These are phyloP conservation scores for Sternarchorhynchus goeldii DNA, from an alignment of 2,797 vertebrate species.

Conservation along the genomic window DNA sequence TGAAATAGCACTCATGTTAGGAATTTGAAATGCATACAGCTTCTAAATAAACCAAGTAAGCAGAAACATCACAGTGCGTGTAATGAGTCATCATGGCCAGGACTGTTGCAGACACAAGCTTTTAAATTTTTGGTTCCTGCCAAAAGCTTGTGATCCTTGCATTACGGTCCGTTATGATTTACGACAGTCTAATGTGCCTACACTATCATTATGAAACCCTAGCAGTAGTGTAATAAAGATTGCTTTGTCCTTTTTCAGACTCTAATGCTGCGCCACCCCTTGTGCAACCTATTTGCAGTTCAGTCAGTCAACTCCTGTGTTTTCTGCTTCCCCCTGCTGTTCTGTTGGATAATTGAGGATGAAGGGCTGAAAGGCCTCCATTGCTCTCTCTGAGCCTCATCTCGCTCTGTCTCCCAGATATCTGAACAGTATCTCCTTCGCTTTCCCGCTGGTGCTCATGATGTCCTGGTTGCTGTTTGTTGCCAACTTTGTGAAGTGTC, in stretches of 20 bases:
- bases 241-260: background rate
- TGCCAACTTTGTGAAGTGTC: conserved; percentile 94
- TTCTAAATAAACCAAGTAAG: conserved; percentile 39
- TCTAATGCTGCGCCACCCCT: conserved; percentile 20
- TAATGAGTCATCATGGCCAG: conserved; percentile 21
- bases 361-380: background rate
- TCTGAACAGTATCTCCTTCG: conserved; percentile 89
- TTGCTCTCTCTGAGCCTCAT: background rate
- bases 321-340: background rate
- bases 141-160: conserved; percentile 37
- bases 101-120: background rate
- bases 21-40: conserved; percentile 12
- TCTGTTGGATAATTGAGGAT: background rate
- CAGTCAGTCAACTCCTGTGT: background rate
- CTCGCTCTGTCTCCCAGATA: conserved; percentile 76
- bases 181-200: conserved; percentile 56
- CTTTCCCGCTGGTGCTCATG: conserved; percentile 93
- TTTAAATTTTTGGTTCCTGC: background rate
- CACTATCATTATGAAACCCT: conserved; percentile 57
- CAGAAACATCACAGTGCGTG: conserved; percentile 27
- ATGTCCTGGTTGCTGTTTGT: conserved; percentile 94
- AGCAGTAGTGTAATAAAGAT: conserved; percentile 47
- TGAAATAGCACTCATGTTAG: conserved; percentile 30
- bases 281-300: conserved; percentile 19
- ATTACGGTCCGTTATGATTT: conserved; percentile 57